These are phyloP conservation scores for Monochamus saltuarius DNA, from an alignment of 1,140 invertebrate species.

Conservation along the genomic window DNA sequence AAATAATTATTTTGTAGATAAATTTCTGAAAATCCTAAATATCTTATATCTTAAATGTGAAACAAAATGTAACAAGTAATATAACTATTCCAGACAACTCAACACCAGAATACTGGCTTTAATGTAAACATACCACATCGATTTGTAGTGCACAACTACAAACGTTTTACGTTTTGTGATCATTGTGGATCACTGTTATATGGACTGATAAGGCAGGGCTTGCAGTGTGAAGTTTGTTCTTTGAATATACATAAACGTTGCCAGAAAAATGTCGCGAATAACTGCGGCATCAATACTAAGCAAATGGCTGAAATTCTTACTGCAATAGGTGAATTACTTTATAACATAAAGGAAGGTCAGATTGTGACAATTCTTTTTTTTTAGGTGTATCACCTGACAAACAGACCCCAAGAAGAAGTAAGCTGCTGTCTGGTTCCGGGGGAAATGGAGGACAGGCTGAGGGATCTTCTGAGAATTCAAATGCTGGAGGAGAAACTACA, in stretches of 20 bases:
- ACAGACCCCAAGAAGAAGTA: slow-evolving; percentile 69
- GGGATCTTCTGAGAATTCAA: slow-evolving; percentile 25
- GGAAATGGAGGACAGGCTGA: slow-evolving; percentile 33
- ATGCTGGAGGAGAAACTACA: slow-evolving; percentile 17
- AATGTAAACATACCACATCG: slow-evolving; percentile 98
- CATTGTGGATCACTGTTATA: slow-evolving; percentile 97
- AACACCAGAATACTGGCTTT: slow-evolving; percentile 77
- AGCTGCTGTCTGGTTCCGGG: slow-evolving; percentile 46
- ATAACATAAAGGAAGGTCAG: not conserved
- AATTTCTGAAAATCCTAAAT: too few species aligned
- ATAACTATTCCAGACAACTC: slow-evolving; percentile 42
- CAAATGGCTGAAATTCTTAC: slow-evolving; percentile 91
- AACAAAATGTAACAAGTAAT: too few species aligned
- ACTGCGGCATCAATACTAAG: slow-evolving; percentile 98
- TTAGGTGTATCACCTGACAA: slow-evolving; percentile 78
- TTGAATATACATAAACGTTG: slow-evolving; percentile 99
- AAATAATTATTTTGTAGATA: too few species aligned
- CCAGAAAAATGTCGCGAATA: slow-evolving; percentile 98
- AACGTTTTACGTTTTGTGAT: slow-evolving; percentile 98
- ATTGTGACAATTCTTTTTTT: slow-evolving; percentile 6
- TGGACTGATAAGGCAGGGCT: slow-evolving; percentile 93
- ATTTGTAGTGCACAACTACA: slow-evolving; percentile 91
- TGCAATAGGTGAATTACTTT: slow-evolving; percentile 70
- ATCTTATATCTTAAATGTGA: too few species aligned
- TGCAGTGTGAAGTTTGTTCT: slow-evolving; percentile 96